phyloP scores from a whole-genome alignment of 2,113 vertebrate species.

The Anguilla japonica region DNA sequence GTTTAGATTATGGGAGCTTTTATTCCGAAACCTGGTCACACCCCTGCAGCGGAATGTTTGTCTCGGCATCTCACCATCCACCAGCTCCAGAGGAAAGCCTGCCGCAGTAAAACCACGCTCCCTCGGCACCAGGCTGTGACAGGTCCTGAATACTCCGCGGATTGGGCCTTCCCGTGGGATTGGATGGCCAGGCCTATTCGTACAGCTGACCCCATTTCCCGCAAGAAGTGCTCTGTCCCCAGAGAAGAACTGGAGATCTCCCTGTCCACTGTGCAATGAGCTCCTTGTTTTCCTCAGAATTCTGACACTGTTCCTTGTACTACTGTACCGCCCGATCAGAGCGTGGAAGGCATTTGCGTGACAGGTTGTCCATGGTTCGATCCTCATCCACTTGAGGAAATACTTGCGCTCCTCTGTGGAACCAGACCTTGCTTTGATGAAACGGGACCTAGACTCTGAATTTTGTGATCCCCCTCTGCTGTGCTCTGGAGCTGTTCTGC shows the following conservation, averaged over 20 bases:
- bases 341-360: slow-evolving; percentile 33
- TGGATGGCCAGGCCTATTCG: slow-evolving; percentile 38
- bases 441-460: slow-evolving; percentile 33
- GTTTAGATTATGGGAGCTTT: slow-evolving; percentile 49
- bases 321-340: slow-evolving; percentile 41
- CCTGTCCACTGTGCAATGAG: slow-evolving; percentile 55
- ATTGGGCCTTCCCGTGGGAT: neutral
- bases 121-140: slow-evolving; percentile 51
- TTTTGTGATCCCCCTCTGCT: neutral
- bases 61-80: slow-evolving; percentile 61
- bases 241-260: slow-evolving; percentile 52
- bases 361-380: slow-evolving; percentile 59
- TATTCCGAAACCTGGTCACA: slow-evolving; percentile 48
- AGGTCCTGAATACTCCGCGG: slow-evolving; percentile 22
- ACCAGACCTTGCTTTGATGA: slow-evolving; percentile 31
- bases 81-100: slow-evolving; percentile 57
- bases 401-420: slow-evolving; percentile 42
- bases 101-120: no score
- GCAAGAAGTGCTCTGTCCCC: slow-evolving; percentile 63
- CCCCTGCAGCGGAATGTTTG: slow-evolving; percentile 48
- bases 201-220: slow-evolving; percentile 62
- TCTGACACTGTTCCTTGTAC: slow-evolving; percentile 25
- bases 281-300: slow-evolving; percentile 29
- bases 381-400: slow-evolving; percentile 62
- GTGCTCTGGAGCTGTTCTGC: slow-evolving; percentile 34